Percentiles rank a stretch among this genome's conserved stretches.
Evolutionary conservation across 1,140 invertebrate species (phyloP).

Genomic region (Aphaenogaster rudis): DNA sequence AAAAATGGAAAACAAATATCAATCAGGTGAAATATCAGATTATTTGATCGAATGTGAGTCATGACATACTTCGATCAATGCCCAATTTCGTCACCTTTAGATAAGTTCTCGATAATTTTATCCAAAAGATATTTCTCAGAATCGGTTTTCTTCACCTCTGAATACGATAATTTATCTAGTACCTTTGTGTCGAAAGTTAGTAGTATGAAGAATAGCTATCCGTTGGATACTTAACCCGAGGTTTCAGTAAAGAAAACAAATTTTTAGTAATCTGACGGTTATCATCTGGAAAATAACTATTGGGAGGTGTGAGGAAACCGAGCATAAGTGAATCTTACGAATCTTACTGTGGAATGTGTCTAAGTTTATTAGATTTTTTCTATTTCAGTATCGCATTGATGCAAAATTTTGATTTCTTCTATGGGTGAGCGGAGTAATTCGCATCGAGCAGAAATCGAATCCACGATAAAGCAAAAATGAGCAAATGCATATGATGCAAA

Average conservation of each 20-base stretch:
- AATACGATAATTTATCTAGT: too few relatives aligned
- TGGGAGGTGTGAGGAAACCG: too few relatives aligned
- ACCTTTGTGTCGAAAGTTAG: too few relatives aligned
- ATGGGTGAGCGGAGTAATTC: not conserved
- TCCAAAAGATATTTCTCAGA: too few relatives aligned
- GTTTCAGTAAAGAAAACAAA: too few relatives aligned
- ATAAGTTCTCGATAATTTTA: too few relatives aligned
- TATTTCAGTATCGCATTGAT: not conserved
- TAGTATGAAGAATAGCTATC: too few relatives aligned
- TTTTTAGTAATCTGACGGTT: too few relatives aligned
- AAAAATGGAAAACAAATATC: conserved; percentile 3
- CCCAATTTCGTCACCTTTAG: too few relatives aligned
- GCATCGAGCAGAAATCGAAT: not conserved
- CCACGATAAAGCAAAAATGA: not conserved
- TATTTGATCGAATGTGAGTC: not conserved
- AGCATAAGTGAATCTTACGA: not conserved
- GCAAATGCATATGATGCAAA: not conserved
- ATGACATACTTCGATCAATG: conserved; percentile 29
- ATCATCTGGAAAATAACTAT: too few relatives aligned
- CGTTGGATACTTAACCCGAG: too few relatives aligned
- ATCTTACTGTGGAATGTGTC: not conserved
- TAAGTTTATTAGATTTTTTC: not conserved
- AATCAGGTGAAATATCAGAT: not conserved
- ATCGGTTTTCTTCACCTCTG: too few relatives aligned
- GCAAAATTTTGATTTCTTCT: not conserved